A percentile compares a stretch with the other conserved stretches of the same genome.
Evolutionary conservation across 2,113 vertebrate genomes (phyloP).

Genomic region (Odontesthes bonariensis): DNA sequence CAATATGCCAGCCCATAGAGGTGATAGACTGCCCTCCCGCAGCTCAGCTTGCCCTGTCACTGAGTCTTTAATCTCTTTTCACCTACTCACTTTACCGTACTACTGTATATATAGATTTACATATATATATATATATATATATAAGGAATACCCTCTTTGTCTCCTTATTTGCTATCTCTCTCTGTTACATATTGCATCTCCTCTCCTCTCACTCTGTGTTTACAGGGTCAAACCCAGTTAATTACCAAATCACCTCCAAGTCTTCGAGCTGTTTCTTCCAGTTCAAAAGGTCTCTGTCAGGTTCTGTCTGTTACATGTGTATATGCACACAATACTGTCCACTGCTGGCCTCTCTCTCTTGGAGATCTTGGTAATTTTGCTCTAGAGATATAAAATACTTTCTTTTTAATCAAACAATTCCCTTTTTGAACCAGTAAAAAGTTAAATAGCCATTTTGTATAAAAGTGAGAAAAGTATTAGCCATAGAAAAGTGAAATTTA

Average conservation of each 20-base stretch:
- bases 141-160: neutral
- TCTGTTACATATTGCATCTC: constrained; percentile 1
- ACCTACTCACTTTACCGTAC: constrained; percentile 3
- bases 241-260: constrained; percentile 33
- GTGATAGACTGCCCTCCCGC: constrained; percentile 21
- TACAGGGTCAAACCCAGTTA: constrained; percentile 38
- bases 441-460: constrained; percentile 9
- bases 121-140: too few species aligned
- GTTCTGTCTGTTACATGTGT: constrained; percentile 14
- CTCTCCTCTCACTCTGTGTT: constrained; percentile 2
- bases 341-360: neutral
- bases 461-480: too few species aligned
- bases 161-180: neutral
- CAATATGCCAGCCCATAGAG: constrained; percentile 37
- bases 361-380: constrained; percentile 4
- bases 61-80: constrained; percentile 22
- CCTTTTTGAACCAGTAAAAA: neutral
- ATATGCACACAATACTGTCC: neutral
- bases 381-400: neutral
- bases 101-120: neutral
- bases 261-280: constrained; percentile 15
- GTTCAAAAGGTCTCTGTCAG: constrained; percentile 40
- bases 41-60: constrained; percentile 6
- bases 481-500: neutral
- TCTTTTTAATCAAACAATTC: neutral